These are phyloP conservation scores for Crocodylus rhombifer DNA, from an alignment of 2,797 vertebrate species.

Conservation along the genomic window DNA sequence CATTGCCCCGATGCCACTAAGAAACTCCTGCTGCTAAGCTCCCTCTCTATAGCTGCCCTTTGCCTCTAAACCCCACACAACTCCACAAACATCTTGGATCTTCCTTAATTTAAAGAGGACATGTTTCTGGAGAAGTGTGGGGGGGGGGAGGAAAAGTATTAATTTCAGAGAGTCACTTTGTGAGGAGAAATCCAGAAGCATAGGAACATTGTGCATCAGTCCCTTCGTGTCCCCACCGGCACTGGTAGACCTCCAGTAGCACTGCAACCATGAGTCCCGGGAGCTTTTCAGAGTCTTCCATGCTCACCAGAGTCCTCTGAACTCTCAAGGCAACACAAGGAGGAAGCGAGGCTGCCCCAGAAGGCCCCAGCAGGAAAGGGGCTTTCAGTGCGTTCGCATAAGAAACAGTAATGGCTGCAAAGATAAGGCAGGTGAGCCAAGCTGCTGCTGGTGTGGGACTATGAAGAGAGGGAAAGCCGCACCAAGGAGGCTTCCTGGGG, in stretches of 20 bases:
- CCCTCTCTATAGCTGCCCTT: neutral
- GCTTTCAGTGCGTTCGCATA: neutral
- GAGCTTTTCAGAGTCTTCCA: neutral
- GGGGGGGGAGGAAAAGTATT: neutral
- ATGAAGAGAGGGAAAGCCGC: rapidly evolving
- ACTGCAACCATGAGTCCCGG: neutral
- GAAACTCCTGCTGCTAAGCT: neutral
- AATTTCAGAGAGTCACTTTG: neutral
- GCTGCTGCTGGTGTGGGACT: neutral
- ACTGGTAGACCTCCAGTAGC: neutral
- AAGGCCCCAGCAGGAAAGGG: neutral
- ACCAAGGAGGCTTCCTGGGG: neutral
- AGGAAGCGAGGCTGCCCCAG: neutral
- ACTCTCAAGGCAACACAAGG: neutral
- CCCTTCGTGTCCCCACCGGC: neutral
- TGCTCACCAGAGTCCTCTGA: rapidly evolving
- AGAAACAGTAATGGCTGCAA: neutral
- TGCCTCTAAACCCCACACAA: neutral
- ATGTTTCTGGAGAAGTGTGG: neutral
- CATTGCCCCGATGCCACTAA: neutral
- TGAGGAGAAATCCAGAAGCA: neutral
- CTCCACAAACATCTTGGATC: neutral
- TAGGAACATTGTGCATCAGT: no score
- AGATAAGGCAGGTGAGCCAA: neutral
- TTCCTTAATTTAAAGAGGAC: neutral